A percentile compares a stretch with the other conserved stretches of the same genome.
Conservation (phyloP, 2,888 invertebrate species). For the Xestia c-nigrum region DNA sequence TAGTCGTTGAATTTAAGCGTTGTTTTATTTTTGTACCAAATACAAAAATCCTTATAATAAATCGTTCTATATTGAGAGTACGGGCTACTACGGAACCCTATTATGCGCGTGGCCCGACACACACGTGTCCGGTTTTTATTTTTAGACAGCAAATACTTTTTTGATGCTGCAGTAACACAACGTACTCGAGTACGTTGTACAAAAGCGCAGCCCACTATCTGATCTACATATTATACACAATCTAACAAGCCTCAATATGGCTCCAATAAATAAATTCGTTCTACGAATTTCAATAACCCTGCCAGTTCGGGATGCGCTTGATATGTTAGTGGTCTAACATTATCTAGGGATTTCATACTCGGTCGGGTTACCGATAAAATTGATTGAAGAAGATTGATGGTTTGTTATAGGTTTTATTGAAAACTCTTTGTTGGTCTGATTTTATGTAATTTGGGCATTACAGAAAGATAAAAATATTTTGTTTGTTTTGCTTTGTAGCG, state of each 20-base stretch:
- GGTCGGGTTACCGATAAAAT: slow-evolving; percentile 38
- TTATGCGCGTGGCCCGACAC: no score
- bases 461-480: slow-evolving; percentile 15
- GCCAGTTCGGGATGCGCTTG: slow-evolving; percentile 45
- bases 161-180: no score
- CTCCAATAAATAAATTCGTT: slow-evolving; percentile 65
- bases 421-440: slow-evolving; percentile 13
- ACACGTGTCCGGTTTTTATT: no score
- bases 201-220: slow-evolving; percentile 9
- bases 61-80: no score
- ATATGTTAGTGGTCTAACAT: slow-evolving; percentile 40
- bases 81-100: no score
- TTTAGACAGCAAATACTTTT: no score
- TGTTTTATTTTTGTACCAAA: no score
- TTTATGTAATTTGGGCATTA: slow-evolving; percentile 27
- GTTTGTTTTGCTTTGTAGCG: slow-evolving; percentile 16
- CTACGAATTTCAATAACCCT: slow-evolving; percentile 66
- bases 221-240: no score
- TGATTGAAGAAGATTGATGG: slow-evolving; percentile 34
- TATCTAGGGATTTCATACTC: slow-evolving; percentile 35
- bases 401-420: slow-evolving; percentile 45
- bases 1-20: no score
- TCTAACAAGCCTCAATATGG: slow-evolving; percentile 54
- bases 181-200: no score
- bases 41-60: no score